These are phyloP conservation scores for Tipula unca DNA, from an alignment of 2,888 invertebrate genomes.

Conservation along the genomic window DNA sequence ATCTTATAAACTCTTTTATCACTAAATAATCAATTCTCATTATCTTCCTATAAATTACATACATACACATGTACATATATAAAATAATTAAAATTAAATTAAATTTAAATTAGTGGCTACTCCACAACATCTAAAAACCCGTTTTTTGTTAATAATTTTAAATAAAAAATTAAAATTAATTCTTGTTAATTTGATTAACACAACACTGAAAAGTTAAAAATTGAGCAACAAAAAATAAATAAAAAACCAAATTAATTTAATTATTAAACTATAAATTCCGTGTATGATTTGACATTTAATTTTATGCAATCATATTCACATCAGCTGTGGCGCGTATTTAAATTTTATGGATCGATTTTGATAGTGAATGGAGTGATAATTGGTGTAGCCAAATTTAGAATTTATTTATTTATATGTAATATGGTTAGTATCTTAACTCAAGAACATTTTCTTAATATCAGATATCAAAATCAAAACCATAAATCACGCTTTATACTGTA, in stretches of 20 bases:
- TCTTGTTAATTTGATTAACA: constrained; percentile 17
- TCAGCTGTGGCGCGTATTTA: neutral
- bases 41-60: neutral
- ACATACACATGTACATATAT: neutral
- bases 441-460: neutral
- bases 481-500: neutral
- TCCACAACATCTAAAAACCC: constrained; percentile 16
- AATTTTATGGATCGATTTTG: neutral
- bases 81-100: neutral
- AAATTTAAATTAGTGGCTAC: constrained; percentile 16
- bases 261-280: neutral
- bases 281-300: neutral
- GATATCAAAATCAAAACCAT: neutral
- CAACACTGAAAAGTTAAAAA: constrained; percentile 16
- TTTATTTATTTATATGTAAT: neutral
- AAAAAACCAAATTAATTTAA: neutral
- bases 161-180: neutral
- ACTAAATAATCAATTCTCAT: neutral
- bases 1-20: neutral
- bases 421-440: neutral
- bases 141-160: neutral
- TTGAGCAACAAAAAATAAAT: constrained; percentile 17
- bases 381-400: neutral
- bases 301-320: neutral
- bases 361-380: neutral